phyloP scores from a whole-genome alignment of 2,113 vertebrate species.

The Oncorhynchus gorbuscha region DNA sequence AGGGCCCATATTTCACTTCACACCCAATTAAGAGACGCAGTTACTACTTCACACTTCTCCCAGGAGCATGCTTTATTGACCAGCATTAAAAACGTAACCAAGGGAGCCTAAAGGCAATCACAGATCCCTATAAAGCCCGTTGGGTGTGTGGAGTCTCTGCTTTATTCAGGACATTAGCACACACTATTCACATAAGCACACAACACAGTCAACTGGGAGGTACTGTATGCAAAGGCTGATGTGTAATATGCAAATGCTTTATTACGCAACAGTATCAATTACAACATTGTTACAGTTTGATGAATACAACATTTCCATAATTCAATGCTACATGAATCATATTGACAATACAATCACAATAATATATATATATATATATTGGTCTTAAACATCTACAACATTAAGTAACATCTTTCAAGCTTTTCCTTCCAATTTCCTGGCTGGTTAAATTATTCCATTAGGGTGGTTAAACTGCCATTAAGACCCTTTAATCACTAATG shows the following conservation, averaged over 20 bases:
- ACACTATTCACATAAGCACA: constrained; percentile 11
- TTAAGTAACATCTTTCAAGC: too few species aligned
- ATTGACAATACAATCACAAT: too few species aligned
- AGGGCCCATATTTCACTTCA: constrained; percentile 80
- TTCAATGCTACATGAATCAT: background rate
- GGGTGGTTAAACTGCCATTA: too few species aligned
- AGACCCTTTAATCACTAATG: too few species aligned
- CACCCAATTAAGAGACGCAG: constrained; percentile 81
- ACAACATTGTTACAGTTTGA: background rate
- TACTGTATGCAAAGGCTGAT: constrained; percentile 2
- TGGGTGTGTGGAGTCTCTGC: background rate
- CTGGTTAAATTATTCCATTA: too few species aligned
- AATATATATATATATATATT: background rate
- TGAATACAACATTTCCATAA: background rate
- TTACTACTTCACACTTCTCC: constrained; percentile 77
- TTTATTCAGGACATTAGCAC: constrained; percentile 20
- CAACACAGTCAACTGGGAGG: constrained; percentile 15
- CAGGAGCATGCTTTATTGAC: constrained; percentile 78
- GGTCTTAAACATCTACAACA: too few species aligned
- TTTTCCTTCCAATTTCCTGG: too few species aligned
- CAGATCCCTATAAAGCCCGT: constrained; percentile 13
- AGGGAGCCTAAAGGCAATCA: constrained; percentile 67
- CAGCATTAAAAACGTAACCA: constrained; percentile 79
- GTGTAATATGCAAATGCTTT: constrained; percentile 11
- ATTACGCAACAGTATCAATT: background rate